Evolutionary conservation across 2,797 vertebrate species (phyloP).

Genomic region (Pogoniulus pusillus): DNA sequence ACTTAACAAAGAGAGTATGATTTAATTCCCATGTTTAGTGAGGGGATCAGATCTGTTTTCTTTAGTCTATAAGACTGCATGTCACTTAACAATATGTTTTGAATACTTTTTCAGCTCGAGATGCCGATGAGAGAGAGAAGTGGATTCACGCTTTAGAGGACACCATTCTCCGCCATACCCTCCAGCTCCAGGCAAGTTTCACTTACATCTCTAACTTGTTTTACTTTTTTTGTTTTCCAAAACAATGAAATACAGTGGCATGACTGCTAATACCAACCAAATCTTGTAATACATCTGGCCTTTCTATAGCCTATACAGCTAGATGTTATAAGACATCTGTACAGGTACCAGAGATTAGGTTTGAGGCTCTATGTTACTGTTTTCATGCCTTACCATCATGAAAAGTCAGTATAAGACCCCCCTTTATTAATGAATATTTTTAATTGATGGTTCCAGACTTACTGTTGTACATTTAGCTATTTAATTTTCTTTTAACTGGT

Average conservation of each 20-base stretch:
- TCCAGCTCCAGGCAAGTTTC: slow-evolving; percentile 88
- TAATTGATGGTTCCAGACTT: not conserved
- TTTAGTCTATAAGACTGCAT: not conserved
- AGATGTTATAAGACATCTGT: not conserved
- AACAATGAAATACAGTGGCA: not conserved
- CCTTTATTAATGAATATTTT: not conserved
- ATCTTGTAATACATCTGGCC: not conserved
- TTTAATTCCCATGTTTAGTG: not conserved
- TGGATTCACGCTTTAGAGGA: slow-evolving; percentile 99
- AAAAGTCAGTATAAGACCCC: not conserved
- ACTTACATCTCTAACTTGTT: not conserved
- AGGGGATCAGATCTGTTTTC: not conserved
- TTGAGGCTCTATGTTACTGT: not conserved
- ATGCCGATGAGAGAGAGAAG: slow-evolving; percentile 98
- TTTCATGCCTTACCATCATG: not conserved
- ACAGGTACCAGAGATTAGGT: not conserved
- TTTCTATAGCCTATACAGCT: not conserved
- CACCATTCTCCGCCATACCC: slow-evolving; percentile 96
- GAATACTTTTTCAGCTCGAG: slow-evolving; percentile 84
- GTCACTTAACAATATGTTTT: not conserved
- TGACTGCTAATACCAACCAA: not conserved
- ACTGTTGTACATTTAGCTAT: not conserved
- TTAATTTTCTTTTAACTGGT: not conserved
- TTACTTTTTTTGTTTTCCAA: not conserved
- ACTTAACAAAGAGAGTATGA: not conserved